Evolutionary conservation across 2,888 invertebrate genomes (phyloP), one percentile per base, ranked within the genome.

Genomic region (Ophion costatus): DNA sequence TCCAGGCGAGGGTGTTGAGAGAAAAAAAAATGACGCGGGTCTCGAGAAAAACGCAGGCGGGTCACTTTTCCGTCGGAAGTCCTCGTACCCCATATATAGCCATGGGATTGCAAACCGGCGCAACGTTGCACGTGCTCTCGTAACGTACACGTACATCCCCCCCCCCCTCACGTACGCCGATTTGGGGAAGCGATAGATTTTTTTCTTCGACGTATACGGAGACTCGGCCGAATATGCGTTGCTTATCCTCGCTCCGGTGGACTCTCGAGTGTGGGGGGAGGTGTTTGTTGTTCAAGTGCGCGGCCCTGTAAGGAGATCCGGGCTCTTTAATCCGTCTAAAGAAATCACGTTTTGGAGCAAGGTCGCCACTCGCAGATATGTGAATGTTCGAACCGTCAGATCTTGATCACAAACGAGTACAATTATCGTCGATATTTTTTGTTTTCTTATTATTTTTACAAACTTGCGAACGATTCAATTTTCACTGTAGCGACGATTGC

Each of bases 261-360:
- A 33, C 61, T 61, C 69, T 29, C 17, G 9, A 38, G 38, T 45
- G 24, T 22, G 4, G 1, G 4, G 1, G 42, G n/a, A 45, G 29
- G 61, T 63, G 56, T 24, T 74, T 74, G 67, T 73, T 73, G 51
- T 59, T 66, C 45, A 67, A 79, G 67, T 63, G 51, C 20, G 10
- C 20, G 22, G 42, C 56, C 38, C 73, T 59, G 79, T 73, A 77
- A 85, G 67, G 59, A 57, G 85, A 85, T 76, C 78, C 70, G 66
- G 38, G 29, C 56, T 51, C 63, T 67, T 73, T 57, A 71, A 82
- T 82, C 76, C 80, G 73, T 59, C 73, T 73, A 64, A 80, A 85
- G 82, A 82, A 85, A 82, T 82, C 67, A 63, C 66, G 76, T 82
- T 80, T 80, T 73, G 45, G 79, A 76, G 76, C 82, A 73, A 85